Percentiles rank a stretch among this genome's conserved stretches.
Conservation (phyloP, 2,113 vertebrate genomes). For the Daubentonia madagascariensis region DNA sequence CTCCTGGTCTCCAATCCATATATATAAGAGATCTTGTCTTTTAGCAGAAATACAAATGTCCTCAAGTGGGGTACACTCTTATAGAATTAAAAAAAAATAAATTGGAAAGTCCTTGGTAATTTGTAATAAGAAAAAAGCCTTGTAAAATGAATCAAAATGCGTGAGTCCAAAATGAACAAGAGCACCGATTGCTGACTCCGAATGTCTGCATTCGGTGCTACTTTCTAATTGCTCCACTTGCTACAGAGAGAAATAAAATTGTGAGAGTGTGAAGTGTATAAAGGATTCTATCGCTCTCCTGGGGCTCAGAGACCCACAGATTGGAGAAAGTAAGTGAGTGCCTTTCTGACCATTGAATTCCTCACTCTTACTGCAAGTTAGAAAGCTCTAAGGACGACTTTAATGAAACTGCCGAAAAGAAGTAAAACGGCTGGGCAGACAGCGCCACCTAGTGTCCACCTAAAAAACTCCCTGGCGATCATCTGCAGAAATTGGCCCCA, state of each 20-base stretch:
- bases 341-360: conserved; percentile 55
- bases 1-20: not conserved
- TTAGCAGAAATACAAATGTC: not conserved
- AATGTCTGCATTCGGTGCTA: not conserved
- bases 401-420: conserved; percentile 54
- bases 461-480: conserved; percentile 55
- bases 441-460: conserved; percentile 83
- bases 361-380: conserved; percentile 33
- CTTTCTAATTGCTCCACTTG: conserved; percentile 56
- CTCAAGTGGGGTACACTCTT: not conserved
- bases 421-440: conserved; percentile 71
- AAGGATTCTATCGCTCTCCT: conserved; percentile 64
- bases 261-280: conserved; percentile 71
- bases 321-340: conserved; percentile 55
- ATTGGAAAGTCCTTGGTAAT: not conserved
- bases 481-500: conserved; percentile 48
- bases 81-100: not conserved
- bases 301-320: conserved; percentile 63
- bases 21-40: not conserved
- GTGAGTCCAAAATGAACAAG: conserved; percentile 16
- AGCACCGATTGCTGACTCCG: not conserved
- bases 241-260: conserved; percentile 69
- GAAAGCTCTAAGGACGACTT: conserved; percentile 58
- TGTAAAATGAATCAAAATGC: conserved; percentile 18
- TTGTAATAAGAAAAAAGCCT: not conserved